phyloP scores from a whole-genome alignment of 2,797 vertebrate genomes.

The Molossus alvarezi region DNA sequence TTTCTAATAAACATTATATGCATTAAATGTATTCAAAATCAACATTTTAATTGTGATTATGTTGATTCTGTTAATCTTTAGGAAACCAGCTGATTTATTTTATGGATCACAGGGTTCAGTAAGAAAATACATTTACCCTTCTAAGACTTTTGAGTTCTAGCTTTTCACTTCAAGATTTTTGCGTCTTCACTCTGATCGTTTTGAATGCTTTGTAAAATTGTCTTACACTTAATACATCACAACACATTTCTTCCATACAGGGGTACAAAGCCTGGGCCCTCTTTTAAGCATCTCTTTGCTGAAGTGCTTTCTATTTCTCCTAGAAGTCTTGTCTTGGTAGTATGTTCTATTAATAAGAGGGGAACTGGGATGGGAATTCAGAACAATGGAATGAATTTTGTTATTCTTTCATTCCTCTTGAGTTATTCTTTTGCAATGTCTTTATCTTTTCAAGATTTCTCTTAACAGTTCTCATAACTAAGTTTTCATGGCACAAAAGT shows the following conservation, averaged over 20 bases:
- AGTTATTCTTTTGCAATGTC: slow-evolving; percentile 35
- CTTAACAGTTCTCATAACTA: not conserved
- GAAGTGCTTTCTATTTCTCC: not conserved
- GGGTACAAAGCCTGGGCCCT: not conserved
- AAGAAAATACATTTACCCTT: slow-evolving; percentile 47
- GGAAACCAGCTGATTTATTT: slow-evolving; percentile 83
- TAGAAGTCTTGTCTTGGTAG: not conserved
- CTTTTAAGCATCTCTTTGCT: not conserved
- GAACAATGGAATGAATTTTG: slow-evolving; percentile 23
- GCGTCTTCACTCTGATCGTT: slow-evolving; percentile 12
- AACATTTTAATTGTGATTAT: slow-evolving; percentile 82
- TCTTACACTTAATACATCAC: not conserved
- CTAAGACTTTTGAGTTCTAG: slow-evolving; percentile 5
- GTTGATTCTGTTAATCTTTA: slow-evolving; percentile 84
- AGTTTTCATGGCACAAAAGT: slow-evolving; percentile 27
- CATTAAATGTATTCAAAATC: slow-evolving; percentile 80
- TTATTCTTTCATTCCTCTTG: not conserved
- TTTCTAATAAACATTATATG: slow-evolving; percentile 87
- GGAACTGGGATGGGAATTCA: not conserved
- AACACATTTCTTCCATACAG: not conserved
- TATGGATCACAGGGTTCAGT: slow-evolving; percentile 70
- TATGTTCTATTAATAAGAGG: not conserved
- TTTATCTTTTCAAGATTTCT: slow-evolving; percentile 7
- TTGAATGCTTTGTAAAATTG: slow-evolving; percentile 15
- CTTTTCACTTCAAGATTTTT: slow-evolving; percentile 62